A percentile compares a stretch with the other conserved stretches of the same genome.
phyloP scores from a whole-genome alignment of 2,888 invertebrate genomes.

The Nomada goodeniana region DNA sequence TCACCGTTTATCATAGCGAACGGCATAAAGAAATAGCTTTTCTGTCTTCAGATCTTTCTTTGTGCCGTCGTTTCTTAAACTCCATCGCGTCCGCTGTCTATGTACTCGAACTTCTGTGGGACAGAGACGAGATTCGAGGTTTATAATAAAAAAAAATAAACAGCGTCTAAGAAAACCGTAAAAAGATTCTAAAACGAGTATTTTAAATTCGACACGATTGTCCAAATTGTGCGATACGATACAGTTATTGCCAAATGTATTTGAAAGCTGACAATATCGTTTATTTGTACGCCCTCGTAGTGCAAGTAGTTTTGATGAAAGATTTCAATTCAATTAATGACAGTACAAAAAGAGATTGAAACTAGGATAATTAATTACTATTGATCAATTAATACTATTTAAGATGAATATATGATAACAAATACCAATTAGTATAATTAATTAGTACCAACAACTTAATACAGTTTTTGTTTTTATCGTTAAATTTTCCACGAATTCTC shows the following conservation, averaged over 20 bases:
- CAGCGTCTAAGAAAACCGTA: constrained; percentile 10
- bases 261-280: neutral
- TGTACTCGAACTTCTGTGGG: constrained; percentile 83
- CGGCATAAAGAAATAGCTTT: constrained; percentile 35
- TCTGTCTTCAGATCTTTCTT: constrained; percentile 65
- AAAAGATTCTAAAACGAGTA: constrained; percentile 58
- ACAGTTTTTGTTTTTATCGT: too few relatives aligned
- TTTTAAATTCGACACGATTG: neutral
- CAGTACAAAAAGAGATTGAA: too few relatives aligned
- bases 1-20: constrained; percentile 8
- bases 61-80: constrained; percentile 74
- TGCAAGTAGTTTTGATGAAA: too few relatives aligned
- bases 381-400: too few relatives aligned
- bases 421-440: too few relatives aligned
- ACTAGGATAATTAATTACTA: too few relatives aligned
- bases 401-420: too few relatives aligned
- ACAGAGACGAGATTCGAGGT: constrained; percentile 56
- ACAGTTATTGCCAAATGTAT: neutral
- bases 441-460: too few relatives aligned
- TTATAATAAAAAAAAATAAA: constrained; percentile 19
- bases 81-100: constrained; percentile 83
- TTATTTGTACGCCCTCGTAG: too few relatives aligned
- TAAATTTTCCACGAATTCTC: too few relatives aligned
- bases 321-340: too few relatives aligned
- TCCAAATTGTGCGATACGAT: neutral